phyloP scores from a whole-genome alignment of 1,140 invertebrate genomes.

The Calycopis cecrops region DNA sequence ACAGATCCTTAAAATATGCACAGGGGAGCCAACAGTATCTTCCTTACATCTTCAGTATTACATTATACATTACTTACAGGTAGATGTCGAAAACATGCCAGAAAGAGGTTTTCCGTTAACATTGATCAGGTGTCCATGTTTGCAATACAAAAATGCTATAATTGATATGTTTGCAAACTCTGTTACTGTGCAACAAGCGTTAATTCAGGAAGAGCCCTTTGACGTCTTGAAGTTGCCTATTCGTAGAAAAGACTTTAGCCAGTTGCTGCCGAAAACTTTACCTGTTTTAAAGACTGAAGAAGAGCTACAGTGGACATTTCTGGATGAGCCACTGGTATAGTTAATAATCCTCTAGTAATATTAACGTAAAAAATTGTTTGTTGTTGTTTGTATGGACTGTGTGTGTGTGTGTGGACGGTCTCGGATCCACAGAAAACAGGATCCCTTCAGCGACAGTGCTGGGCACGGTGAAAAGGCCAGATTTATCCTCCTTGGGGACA shows the following conservation, averaged over 20 bases:
- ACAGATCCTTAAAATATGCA: no score
- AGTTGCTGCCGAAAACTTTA: conserved; percentile 51
- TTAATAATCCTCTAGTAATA: no score
- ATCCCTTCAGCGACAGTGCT: no score
- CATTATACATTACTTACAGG: conserved; percentile 28
- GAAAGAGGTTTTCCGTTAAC: conserved; percentile 62
- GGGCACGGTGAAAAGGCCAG: no score
- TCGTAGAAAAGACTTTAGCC: conserved; percentile 48
- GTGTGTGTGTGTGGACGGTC: no score
- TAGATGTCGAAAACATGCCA: conserved; percentile 36
- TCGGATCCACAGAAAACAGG: no score
- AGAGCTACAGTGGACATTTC: conserved; percentile 48
- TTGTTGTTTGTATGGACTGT: no score
- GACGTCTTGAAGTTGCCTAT: conserved; percentile 46
- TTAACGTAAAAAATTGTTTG: no score
- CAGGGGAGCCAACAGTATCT: no score
- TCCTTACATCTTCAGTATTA: no score
- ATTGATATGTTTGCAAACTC: conserved; percentile 46
- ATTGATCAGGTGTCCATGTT: conserved; percentile 49
- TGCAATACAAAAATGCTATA: conserved; percentile 48
- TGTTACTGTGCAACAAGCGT: conserved; percentile 37
- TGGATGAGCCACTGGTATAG: conserved; percentile 51
- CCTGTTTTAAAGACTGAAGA: conserved; percentile 45
- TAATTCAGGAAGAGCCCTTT: conserved; percentile 40
- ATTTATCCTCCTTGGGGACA: no score